Evolutionary conservation across 1,140 invertebrate species (phyloP).

Genomic region (Orchestia grillus): DNA sequence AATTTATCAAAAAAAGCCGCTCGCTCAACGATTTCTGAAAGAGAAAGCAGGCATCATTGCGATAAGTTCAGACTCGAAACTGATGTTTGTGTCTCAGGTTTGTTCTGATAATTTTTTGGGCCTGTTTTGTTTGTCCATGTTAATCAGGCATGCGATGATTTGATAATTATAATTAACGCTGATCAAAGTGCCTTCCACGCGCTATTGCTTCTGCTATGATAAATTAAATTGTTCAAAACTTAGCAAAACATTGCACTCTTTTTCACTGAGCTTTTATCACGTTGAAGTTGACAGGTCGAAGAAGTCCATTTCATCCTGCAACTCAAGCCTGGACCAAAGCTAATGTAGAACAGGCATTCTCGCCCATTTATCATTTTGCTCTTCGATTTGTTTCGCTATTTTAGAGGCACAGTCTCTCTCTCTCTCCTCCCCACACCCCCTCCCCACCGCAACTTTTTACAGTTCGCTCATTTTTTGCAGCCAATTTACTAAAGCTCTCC

Average conservation of each 20-base stretch:
- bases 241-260: neutral
- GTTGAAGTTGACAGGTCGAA: neutral
- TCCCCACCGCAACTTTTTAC: neutral
- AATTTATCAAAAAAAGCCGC: neutral
- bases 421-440: neutral
- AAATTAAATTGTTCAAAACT: neutral
- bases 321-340: neutral
- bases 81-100: neutral
- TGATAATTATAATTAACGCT: neutral
- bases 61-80: neutral
- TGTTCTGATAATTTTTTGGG: neutral
- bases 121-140: neutral
- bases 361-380: neutral
- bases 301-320: neutral
- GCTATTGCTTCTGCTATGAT: neutral
- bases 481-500: slow-evolving; percentile 25
- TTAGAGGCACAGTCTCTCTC: neutral
- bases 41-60: neutral
- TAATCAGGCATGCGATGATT: neutral
- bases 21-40: neutral
- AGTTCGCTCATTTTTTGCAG: neutral
- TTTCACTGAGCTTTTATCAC: neutral
- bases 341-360: neutral
- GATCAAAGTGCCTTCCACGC: neutral
- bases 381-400: slow-evolving; percentile 1